These are phyloP conservation scores for Siniperca chuatsi DNA, from an alignment of 2,113 vertebrate genomes.

Conservation along the genomic window DNA sequence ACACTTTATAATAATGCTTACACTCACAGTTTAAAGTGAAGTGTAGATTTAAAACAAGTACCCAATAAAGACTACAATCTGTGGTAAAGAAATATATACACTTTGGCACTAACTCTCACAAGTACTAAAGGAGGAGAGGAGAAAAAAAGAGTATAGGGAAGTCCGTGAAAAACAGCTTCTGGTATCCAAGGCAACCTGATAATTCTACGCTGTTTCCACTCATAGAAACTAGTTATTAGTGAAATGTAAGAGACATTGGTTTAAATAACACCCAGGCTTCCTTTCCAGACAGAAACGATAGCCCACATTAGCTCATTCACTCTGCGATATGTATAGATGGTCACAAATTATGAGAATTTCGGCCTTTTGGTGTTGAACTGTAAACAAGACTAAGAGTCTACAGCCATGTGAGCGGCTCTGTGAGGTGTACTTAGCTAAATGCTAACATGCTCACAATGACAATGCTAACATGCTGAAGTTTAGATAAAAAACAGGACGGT, in stretches of 20 bases:
- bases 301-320: background rate
- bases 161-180: background rate
- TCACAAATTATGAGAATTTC: background rate
- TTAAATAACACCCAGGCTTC: background rate
- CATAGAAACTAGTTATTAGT: background rate
- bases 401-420: background rate
- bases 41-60: conserved; percentile 3
- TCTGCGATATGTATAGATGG: background rate
- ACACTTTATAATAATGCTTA: conserved; percentile 46
- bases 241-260: background rate
- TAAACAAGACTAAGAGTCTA: background rate
- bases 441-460: no score
- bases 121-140: background rate
- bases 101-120: conserved; percentile 3
- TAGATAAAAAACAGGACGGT: background rate
- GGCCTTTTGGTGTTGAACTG: background rate
- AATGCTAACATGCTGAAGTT: no score
- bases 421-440: no score
- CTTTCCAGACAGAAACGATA: background rate
- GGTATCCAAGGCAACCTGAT: conserved; percentile 1
- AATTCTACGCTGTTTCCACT: conserved; percentile 6
- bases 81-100: conserved; percentile 21
- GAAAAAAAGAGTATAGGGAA: background rate
- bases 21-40: conserved; percentile 22
- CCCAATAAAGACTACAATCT: conserved; percentile 7